Evolutionary conservation across 2,888 invertebrate species (phyloP), one percentile per base, ranked within the genome.

Genomic region (Ptilodon capucinus): DNA sequence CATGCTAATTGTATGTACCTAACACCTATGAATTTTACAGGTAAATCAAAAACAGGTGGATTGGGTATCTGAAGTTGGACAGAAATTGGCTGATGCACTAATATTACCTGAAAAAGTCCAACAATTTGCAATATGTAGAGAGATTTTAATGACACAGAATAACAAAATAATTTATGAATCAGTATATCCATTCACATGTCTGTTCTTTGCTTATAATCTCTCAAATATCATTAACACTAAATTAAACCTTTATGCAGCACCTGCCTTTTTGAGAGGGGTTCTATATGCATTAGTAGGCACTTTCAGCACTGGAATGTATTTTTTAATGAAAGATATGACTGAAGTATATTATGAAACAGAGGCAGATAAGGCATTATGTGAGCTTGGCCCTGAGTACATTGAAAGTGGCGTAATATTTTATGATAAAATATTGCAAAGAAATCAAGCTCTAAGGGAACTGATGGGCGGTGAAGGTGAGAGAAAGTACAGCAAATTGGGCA

Each of bases 361-460:
- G 9, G 92, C 93, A 16, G 97, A 97, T 75, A 83, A 92, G 45
- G 79, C 87, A 54, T 83, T 97, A 16, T 92, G 92, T 54, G 76
- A 91, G 23, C 74, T 94, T 46, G 93, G 94, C 34, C 80, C 86
- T 34, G 89, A 94, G 36, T 96, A 94, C 76, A 83, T 94, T 8
- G 91, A 94, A 71, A 96, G 96, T 40, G 97, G 96, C 2, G 84
- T 94, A 23, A 94, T 95, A 75, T 97, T 93, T 84, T 97, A 97
- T 74, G 92, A 93, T 19, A 96, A 96, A 84, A 74, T 93, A 19
- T 74, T 96, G 32, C 86, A 93, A 62, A 93, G 95, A 74, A 97
- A 97, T 79, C 92, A 94, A 66, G 95, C 96, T 0, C 76, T 97
- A 14, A 88, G 95, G 60, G 84, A 89, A 49, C 75, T 96, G 8